phyloP scores from a whole-genome alignment of 2,113 vertebrate species.

The Leucopsar rothschildi region DNA sequence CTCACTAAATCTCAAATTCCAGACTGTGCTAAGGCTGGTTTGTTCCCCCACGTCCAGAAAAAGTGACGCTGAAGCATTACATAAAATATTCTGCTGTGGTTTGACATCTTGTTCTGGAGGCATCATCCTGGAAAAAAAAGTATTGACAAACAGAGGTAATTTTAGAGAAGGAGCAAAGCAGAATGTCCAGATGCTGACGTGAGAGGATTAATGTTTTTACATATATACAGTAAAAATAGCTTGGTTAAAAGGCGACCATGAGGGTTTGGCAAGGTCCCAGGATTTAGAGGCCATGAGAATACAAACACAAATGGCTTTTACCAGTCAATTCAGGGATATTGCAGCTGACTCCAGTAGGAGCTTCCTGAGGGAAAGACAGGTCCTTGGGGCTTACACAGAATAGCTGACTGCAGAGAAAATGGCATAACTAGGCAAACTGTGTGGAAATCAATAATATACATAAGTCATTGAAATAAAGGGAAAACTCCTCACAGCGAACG shows the following conservation, averaged over 20 bases:
- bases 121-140: background rate
- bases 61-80: background rate
- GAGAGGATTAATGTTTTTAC: background rate
- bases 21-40: background rate
- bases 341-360: background rate
- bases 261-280: background rate
- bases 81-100: background rate
- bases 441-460: background rate
- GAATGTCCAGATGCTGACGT: background rate
- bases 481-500: background rate
- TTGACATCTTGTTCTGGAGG: background rate
- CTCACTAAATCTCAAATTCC: background rate
- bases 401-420: background rate
- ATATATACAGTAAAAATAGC: background rate
- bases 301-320: background rate
- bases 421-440: background rate
- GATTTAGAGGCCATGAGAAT: background rate
- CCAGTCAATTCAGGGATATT: background rate
- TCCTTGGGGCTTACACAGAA: background rate
- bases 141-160: slow-evolving; percentile 1
- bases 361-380: background rate
- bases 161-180: background rate
- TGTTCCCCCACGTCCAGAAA: background rate
- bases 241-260: background rate
- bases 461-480: background rate